phyloP scores from a whole-genome alignment of 2,797 vertebrate genomes.

The Myotis pilosus region DNA sequence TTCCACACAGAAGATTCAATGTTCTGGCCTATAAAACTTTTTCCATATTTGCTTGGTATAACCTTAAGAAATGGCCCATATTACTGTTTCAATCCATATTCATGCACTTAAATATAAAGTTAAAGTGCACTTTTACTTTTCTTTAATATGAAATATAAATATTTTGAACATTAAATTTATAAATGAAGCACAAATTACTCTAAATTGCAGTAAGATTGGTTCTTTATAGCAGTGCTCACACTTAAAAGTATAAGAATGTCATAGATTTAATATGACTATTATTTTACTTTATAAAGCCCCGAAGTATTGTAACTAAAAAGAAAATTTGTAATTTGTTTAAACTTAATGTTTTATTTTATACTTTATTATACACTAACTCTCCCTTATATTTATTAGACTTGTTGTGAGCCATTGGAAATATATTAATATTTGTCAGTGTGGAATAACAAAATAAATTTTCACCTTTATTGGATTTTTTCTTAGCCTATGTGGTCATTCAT shows the following conservation, averaged over 20 bases:
- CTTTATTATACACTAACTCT: conserved; percentile 70
- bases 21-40: not conserved
- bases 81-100: not conserved
- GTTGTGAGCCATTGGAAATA: conserved; percentile 69
- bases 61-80: not conserved
- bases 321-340: conserved; percentile 73
- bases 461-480: conserved; percentile 74
- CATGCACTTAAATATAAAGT: not conserved
- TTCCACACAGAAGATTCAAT: not conserved
- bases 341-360: conserved; percentile 76
- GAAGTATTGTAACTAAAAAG: conserved; percentile 60
- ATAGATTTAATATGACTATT: not conserved
- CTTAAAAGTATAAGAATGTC: conserved; percentile 36
- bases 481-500: conserved; percentile 72
- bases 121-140: not conserved
- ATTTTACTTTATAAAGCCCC: conserved; percentile 49
- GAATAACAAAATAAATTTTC: conserved; percentile 76
- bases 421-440: conserved; percentile 63
- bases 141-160: not conserved
- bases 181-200: not conserved
- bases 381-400: conserved; percentile 72
- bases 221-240: not conserved
- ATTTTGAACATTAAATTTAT: not conserved
- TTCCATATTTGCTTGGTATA: not conserved
- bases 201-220: not conserved